phyloP scores from a whole-genome alignment of 1,140 invertebrate genomes.

The Nixonia krombeini region DNA sequence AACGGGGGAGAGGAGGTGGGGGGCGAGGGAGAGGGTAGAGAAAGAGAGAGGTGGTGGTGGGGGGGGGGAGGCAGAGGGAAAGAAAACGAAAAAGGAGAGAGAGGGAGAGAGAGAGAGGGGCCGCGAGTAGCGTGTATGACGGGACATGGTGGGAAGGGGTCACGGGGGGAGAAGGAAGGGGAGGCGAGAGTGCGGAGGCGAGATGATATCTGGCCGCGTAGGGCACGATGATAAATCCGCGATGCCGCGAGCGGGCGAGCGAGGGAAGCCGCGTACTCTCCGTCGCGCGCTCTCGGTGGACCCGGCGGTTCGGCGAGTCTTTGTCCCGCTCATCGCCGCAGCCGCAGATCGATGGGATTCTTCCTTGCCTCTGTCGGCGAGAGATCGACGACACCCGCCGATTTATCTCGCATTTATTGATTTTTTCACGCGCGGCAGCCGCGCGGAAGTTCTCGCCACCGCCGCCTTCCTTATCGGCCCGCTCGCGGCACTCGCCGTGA shows the following conservation, averaged over 20 bases:
- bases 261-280: constrained; percentile 10
- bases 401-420: constrained; percentile 48
- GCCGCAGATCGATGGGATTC: constrained; percentile 56
- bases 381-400: constrained; percentile 35
- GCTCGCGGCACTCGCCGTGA: not conserved
- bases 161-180: too few relatives aligned
- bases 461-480: not conserved
- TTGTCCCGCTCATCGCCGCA: constrained; percentile 37
- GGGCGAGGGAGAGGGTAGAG: constrained; percentile 52
- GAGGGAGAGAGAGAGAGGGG: constrained; percentile 51
- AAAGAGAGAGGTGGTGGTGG: not conserved
- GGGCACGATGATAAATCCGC: constrained; percentile 68
- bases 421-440: constrained; percentile 33
- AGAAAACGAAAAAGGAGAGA: constrained; percentile 35
- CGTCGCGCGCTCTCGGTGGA: constrained; percentile 13
- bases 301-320: constrained; percentile 44
- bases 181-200: constrained; percentile 58
- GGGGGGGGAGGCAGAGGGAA: constrained; percentile 18
- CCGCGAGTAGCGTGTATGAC: constrained; percentile 52
- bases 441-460: constrained; percentile 10
- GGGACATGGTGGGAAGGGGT: too few relatives aligned
- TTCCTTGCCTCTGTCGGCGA: constrained; percentile 34
- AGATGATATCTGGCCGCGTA: constrained; percentile 68
- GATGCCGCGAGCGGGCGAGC: too few relatives aligned
- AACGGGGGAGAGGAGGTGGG: constrained; percentile 28